Percentiles rank a stretch among this genome's conserved stretches.
These are phyloP conservation scores for Nezara viridula DNA, from an alignment of 2,888 invertebrate species.

Conservation along the genomic window DNA sequence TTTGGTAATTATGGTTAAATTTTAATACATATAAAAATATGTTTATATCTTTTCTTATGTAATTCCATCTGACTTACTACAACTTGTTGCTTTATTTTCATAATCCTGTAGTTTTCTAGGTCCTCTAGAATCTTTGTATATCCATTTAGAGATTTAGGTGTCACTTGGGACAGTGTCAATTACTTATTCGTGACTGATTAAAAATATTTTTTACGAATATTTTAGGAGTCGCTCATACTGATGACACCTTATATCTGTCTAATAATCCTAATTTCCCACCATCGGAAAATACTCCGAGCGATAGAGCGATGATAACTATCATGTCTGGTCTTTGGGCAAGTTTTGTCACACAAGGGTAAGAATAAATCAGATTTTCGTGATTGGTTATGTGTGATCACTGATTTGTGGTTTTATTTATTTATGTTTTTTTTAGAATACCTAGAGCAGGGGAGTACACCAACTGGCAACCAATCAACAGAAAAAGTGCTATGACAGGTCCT, in stretches of 20 bases:
- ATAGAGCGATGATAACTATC: slow-evolving; percentile 47
- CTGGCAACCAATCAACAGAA: slow-evolving; percentile 51
- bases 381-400: not conserved
- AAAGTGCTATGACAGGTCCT: slow-evolving; percentile 3
- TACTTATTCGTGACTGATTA: no score
- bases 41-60: no score
- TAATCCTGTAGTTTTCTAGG: no score
- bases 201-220: not conserved
- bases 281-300: slow-evolving; percentile 43
- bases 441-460: not conserved
- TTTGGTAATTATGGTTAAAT: slow-evolving; percentile 24
- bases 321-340: slow-evolving; percentile 49
- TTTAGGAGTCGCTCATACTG: slow-evolving; percentile 48
- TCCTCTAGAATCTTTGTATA: no score
- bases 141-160: not conserved
- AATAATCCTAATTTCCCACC: slow-evolving; percentile 31
- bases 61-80: no score
- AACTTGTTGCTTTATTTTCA: no score
- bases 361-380: not conserved
- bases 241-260: slow-evolving; percentile 48
- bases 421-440: not conserved
- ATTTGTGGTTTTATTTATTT: not conserved
- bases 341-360: slow-evolving; percentile 48
- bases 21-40: no score
- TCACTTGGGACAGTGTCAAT: no score